These are phyloP conservation scores for Verasper variegatus DNA, from an alignment of 2,113 vertebrate genomes.

Conservation along the genomic window DNA sequence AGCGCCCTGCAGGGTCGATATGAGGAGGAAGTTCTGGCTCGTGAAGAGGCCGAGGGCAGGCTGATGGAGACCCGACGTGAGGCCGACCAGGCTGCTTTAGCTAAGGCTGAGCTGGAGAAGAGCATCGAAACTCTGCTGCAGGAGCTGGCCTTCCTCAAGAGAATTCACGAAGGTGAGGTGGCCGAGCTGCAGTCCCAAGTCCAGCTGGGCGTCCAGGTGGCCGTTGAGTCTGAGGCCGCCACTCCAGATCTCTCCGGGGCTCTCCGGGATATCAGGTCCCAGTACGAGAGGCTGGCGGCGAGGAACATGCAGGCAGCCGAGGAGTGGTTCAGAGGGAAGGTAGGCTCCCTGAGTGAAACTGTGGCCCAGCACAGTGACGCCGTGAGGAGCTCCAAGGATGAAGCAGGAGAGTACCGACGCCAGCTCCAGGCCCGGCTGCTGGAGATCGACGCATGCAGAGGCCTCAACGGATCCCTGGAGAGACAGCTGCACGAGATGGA, in stretches of 20 bases:
- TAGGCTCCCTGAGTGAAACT: constrained; percentile 78
- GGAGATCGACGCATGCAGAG: constrained; percentile 79
- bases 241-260: constrained; percentile 75
- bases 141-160: constrained; percentile 79
- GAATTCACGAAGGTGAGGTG: constrained; percentile 75
- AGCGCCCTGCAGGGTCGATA: constrained; percentile 71
- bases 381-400: constrained; percentile 79
- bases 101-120: constrained; percentile 78
- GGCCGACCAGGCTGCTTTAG: constrained; percentile 74
- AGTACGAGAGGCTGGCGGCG: constrained; percentile 82
- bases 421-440: constrained; percentile 79
- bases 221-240: constrained; percentile 71
- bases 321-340: constrained; percentile 83
- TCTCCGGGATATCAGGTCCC: constrained; percentile 70
- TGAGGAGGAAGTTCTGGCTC: constrained; percentile 70
- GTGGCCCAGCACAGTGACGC: constrained; percentile 79
- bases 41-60: constrained; percentile 80
- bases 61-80: constrained; percentile 79
- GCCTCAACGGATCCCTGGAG: constrained; percentile 79
- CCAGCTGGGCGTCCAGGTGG: constrained; percentile 74
- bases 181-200: constrained; percentile 80
- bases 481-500: constrained; percentile 81
- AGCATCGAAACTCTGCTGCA: constrained; percentile 72
- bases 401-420: constrained; percentile 77
- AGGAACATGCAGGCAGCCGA: constrained; percentile 83